Conservation (phyloP, 2,113 vertebrate species). For the Condylura cristata region DNA sequence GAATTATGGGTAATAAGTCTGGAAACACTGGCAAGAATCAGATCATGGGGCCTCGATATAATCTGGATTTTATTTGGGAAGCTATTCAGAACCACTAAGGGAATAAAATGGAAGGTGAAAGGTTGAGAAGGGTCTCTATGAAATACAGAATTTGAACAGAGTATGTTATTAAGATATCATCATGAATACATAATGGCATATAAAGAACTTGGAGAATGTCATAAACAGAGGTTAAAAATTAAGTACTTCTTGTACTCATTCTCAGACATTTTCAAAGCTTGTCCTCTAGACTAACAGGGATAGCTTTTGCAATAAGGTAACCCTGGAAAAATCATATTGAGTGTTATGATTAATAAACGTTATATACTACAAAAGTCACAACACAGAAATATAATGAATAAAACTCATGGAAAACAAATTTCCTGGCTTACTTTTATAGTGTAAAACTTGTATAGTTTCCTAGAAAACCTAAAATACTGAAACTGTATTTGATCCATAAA, state of each 20-base stretch:
- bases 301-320: background rate
- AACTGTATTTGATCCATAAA: background rate
- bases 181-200: background rate
- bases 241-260: background rate
- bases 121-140: background rate
- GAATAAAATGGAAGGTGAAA: background rate
- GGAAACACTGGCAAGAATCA: background rate
- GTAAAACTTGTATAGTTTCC: background rate
- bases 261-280: background rate
- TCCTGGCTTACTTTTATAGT: background rate
- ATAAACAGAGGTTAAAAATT: background rate
- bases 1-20: no score
- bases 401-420: conserved; percentile 16
- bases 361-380: background rate
- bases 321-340: background rate
- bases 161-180: background rate
- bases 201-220: background rate
- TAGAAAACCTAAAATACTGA: conserved; percentile 4
- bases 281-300: background rate
- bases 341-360: background rate
- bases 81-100: background rate
- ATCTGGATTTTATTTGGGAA: background rate
- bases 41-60: background rate
- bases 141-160: background rate
- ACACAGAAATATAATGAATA: background rate